A percentile compares a stretch with the other conserved stretches of the same genome.
These are phyloP conservation scores for Conger conger DNA, from an alignment of 2,113 vertebrate genomes.

Conservation along the genomic window DNA sequence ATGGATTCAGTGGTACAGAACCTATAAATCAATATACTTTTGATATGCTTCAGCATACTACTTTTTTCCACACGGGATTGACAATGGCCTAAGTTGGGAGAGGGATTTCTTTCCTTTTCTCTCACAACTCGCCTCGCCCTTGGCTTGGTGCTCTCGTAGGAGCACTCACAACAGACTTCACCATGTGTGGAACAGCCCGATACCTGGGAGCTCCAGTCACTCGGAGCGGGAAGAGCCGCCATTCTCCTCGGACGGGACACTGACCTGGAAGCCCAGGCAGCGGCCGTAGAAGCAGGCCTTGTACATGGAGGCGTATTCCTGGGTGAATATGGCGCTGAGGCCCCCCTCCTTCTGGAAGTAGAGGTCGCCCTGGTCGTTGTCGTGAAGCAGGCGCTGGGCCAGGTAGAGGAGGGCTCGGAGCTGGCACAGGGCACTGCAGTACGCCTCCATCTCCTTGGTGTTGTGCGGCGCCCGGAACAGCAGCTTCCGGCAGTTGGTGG, in stretches of 20 bases:
- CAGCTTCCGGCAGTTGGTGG: constrained; percentile 80
- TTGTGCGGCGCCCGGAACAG: constrained; percentile 86
- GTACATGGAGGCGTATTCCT: constrained; percentile 83
- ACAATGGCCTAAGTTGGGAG: too few species aligned
- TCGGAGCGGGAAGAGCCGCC: neutral
- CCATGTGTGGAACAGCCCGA: too few species aligned
- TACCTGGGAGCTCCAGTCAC: too few species aligned
- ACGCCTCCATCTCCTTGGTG: constrained; percentile 83
- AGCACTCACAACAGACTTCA: too few species aligned
- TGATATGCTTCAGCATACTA: too few species aligned
- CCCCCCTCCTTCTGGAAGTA: constrained; percentile 78
- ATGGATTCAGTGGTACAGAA: too few species aligned
- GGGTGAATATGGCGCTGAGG: constrained; percentile 77
- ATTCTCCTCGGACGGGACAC: constrained; percentile 14
- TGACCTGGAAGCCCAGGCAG: constrained; percentile 90
- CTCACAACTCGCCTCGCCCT: too few species aligned
- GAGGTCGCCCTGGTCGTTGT: constrained; percentile 77
- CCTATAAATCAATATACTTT: too few species aligned
- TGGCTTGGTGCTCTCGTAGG: too few species aligned
- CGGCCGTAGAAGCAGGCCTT: constrained; percentile 92
- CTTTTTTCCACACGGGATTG: too few species aligned
- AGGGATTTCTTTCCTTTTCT: too few species aligned
- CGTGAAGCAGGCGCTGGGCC: constrained; percentile 81
- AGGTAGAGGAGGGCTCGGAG: constrained; percentile 83
- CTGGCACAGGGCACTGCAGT: constrained; percentile 78